Conservation (phyloP, 2,797 vertebrate species). For the Chromobotia macracanthus region DNA sequence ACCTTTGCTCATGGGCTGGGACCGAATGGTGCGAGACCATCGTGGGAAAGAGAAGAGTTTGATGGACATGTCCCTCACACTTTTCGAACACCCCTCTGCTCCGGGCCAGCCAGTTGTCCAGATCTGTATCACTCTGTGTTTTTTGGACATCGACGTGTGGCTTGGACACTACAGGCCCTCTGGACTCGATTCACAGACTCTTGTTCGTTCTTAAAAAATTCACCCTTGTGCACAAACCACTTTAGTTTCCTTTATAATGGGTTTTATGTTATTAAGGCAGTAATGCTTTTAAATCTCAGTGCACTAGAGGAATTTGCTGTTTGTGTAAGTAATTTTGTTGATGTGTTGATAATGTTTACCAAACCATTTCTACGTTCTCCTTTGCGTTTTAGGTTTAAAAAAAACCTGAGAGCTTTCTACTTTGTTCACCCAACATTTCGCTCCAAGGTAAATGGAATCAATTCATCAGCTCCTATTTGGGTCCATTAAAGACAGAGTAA, state of each 20-base stretch:
- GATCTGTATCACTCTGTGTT: slow-evolving; percentile 33
- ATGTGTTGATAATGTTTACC: slow-evolving; percentile 25
- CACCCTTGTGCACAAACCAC: neutral
- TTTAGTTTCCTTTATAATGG: slow-evolving; percentile 22
- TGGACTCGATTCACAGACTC: slow-evolving; percentile 20
- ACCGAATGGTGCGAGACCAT: slow-evolving; percentile 6
- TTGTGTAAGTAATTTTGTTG: slow-evolving; percentile 31
- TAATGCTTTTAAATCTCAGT: slow-evolving; percentile 3
- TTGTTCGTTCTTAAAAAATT: slow-evolving; percentile 29
- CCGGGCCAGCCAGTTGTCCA: slow-evolving; percentile 33
- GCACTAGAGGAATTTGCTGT: slow-evolving; percentile 14
- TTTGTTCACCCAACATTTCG: slow-evolving; percentile 97
- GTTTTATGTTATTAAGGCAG: slow-evolving; percentile 22
- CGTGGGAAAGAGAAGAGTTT: slow-evolving; percentile 4
- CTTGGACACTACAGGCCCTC: slow-evolving; percentile 14
- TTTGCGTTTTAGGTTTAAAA: slow-evolving; percentile 86
- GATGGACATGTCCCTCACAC: slow-evolving; percentile 16
- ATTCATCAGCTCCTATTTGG: neutral
- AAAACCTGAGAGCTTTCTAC: slow-evolving; percentile 93
- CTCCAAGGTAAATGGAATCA: slow-evolving; percentile 83
- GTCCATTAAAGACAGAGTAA: slow-evolving; percentile 10
- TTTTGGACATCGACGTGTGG: slow-evolving; percentile 30
- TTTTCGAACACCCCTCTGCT: slow-evolving; percentile 4
- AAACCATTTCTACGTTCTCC: neutral
- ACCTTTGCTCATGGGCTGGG: slow-evolving; percentile 11